Evolutionary conservation across 2,797 vertebrate genomes (phyloP), one percentile per base, ranked within the genome.

Genomic region (Peromyscus nudipes): DNA sequence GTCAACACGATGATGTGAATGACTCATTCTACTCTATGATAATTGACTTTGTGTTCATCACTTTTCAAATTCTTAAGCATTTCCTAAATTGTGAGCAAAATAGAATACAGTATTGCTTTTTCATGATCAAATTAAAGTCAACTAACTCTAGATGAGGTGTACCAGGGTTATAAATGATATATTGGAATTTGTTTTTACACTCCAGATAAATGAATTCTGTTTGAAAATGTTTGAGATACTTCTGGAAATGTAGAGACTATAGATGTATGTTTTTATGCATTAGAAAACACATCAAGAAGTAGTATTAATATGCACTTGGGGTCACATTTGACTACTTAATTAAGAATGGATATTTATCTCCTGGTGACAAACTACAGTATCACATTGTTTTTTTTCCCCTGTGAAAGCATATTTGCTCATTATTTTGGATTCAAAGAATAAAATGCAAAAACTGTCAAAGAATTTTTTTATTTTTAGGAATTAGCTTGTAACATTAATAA

Each of bases 381-480:
- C 6, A 92, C 37, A 87, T 49, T 87, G 91, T 55, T 46, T 11
- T n/a, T 79, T 87, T 92, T 88, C 10, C 34, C n/a, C 82, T 83
- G 6, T 87, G n/a, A 94, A 19, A 57, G 6, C 79, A 91, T 89
- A 79, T 84, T 64, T 96, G 65, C 52, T 40, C 8, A 92, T 90
- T 79, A 89, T 62, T 87, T 94, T 67, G 81, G 29, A 84, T 83
- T 91, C 11, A 92, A 64, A 92, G 11, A n/a, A 14, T 93, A 89
- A 81, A 88, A 88, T 52, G 21, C 34, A 96, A 95, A 81, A 52
- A 86, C 92, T 40, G 9, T 64, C 75, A 64, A 92, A 49, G 1
- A 13, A 80, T n/a, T 84, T 87, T 87, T 87, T 92, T 94, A 89
- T 65, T 95, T 95, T 88, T 2, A 94, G 91, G 23, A 83, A 86